phyloP scores from a whole-genome alignment of 2,888 invertebrate genomes.

The Cephus sareptanus region DNA sequence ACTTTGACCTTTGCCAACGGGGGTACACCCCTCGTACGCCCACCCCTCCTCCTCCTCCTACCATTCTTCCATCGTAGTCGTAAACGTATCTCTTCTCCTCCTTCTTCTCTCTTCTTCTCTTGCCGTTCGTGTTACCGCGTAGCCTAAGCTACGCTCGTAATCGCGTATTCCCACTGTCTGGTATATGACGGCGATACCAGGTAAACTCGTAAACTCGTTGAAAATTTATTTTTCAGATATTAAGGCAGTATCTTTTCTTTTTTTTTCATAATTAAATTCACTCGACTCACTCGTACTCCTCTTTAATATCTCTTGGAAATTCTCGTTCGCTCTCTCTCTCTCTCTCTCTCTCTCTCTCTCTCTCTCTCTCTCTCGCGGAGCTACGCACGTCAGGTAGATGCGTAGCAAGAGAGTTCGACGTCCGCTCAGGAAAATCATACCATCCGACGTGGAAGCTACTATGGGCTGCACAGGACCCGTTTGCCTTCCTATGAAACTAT shows the following conservation, averaged over 20 bases:
- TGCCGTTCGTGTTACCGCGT: background rate
- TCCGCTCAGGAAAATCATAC: slow-evolving; percentile 53
- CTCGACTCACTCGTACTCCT: too few relatives aligned
- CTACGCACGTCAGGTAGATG: slow-evolving; percentile 16
- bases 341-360: too few relatives aligned
- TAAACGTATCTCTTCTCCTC: slow-evolving; percentile 11
- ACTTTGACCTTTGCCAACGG: slow-evolving; percentile 45
- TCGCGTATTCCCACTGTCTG: slow-evolving; percentile 7
- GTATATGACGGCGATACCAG: background rate
- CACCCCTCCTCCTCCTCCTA: background rate
- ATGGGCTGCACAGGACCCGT: too few relatives aligned
- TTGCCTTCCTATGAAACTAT: background rate
- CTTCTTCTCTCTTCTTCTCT: background rate
- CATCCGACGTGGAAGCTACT: slow-evolving; percentile 20
- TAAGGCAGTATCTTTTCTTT: too few relatives aligned
- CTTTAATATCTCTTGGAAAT: too few relatives aligned
- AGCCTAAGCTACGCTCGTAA: background rate
- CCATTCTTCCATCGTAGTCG: background rate
- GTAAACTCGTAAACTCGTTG: too few relatives aligned
- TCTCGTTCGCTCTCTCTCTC: background rate
- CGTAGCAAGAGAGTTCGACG: slow-evolving; percentile 45
- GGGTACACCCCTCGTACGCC: background rate
- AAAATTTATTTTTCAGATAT: too few relatives aligned
- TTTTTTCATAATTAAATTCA: too few relatives aligned
- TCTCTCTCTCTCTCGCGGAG: background rate